Evolutionary conservation across 2,113 vertebrate genomes (phyloP).

Genomic region (Catharus bicknelli): DNA sequence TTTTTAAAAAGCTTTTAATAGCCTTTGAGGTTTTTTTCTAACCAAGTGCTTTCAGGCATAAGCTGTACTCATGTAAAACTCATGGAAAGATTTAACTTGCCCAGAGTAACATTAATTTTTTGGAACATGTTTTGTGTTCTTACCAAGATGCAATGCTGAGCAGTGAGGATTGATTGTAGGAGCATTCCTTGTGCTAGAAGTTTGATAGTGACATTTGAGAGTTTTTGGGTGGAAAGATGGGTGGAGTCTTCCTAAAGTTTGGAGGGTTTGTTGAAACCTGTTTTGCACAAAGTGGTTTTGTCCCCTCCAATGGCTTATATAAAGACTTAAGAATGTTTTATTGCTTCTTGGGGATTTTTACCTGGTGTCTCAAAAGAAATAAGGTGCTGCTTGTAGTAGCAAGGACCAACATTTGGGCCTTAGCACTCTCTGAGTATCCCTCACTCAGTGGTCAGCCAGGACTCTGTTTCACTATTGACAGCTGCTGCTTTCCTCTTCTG

Average conservation of each 20-base stretch:
- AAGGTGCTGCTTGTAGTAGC: not conserved
- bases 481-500: not conserved
- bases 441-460: not conserved
- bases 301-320: not conserved
- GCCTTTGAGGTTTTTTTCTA: not conserved
- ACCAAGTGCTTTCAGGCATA: not conserved
- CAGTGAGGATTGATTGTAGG: not conserved
- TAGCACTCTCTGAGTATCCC: rapidly evolving
- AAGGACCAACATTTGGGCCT: not conserved
- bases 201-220: not conserved
- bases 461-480: not conserved
- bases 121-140: not conserved
- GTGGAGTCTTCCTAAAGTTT: not conserved
- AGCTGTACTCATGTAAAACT: not conserved
- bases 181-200: not conserved
- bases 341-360: not conserved
- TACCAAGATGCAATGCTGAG: not conserved
- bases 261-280: not conserved
- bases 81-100: not conserved
- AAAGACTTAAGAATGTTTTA: not conserved
- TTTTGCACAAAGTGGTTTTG: not conserved
- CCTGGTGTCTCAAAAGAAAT: not conserved
- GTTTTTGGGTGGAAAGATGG: not conserved
- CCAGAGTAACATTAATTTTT: not conserved
- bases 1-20: not conserved